A percentile compares a stretch with the other conserved stretches of the same genome.
These are phyloP conservation scores for Laspeyria flexula DNA, from an alignment of 2,888 invertebrate genomes.

Conservation along the genomic window DNA sequence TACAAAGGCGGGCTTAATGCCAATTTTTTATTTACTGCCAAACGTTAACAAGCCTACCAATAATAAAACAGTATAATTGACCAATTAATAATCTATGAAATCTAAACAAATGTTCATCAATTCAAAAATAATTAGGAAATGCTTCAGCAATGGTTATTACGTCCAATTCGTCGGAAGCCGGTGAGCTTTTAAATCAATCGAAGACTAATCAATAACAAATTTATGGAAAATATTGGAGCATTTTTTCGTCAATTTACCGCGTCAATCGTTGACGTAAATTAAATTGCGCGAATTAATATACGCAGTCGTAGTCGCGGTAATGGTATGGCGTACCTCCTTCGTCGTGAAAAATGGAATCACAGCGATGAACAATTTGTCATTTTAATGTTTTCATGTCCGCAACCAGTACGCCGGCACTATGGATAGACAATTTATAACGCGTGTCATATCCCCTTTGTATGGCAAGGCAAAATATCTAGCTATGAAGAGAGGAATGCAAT, in stretches of 20 bases:
- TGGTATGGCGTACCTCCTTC: conserved; percentile 59
- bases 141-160: conserved; percentile 17
- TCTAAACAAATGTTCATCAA: conserved; percentile 25
- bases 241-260: conserved; percentile 53
- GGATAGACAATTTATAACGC: conserved; percentile 70
- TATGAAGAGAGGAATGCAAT: conserved; percentile 61
- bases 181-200: conserved; percentile 40
- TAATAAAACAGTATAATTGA: conserved; percentile 1
- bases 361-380: conserved; percentile 76
- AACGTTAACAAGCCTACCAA: neutral
- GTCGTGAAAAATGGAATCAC: conserved; percentile 74
- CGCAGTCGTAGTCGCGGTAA: conserved; percentile 42
- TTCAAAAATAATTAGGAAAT: conserved; percentile 33
- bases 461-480: conserved; percentile 57
- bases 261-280: conserved; percentile 52
- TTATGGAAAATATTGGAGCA: conserved; percentile 48
- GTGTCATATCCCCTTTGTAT: conserved; percentile 64
- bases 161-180: conserved; percentile 22
- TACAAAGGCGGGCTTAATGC: too few species aligned
- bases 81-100: neutral
- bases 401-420: conserved; percentile 57
- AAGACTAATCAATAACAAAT: conserved; percentile 49
- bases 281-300: conserved; percentile 65
- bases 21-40: too few species aligned
- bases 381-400: conserved; percentile 75